A percentile compares a stretch with the other conserved stretches of the same genome.
Evolutionary conservation across 2,113 vertebrate genomes (phyloP).

Genomic region (Epinephelus lanceolatus): DNA sequence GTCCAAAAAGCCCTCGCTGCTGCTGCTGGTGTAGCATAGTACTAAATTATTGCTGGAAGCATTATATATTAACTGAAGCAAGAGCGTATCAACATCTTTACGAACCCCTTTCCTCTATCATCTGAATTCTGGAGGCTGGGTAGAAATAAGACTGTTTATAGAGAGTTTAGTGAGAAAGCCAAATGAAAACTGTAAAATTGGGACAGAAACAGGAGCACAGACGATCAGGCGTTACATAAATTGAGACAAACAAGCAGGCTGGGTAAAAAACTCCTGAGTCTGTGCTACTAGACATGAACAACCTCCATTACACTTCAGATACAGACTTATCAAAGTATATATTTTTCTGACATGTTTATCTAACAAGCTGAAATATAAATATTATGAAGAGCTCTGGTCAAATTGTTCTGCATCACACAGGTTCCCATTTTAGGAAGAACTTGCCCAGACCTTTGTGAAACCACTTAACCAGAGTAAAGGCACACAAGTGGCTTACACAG

Average conservation of each 20-base stretch:
- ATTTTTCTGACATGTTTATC: background rate
- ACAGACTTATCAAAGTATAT: background rate
- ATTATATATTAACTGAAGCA: background rate
- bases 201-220: background rate
- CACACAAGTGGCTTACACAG: constrained; percentile 6
- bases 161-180: background rate
- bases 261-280: background rate
- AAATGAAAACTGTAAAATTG: background rate
- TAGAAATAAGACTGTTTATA: background rate
- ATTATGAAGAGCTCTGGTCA: constrained; percentile 12
- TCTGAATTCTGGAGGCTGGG: background rate
- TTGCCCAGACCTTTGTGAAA: constrained; percentile 17
- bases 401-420: constrained; percentile 13
- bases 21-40: background rate
- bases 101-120: background rate
- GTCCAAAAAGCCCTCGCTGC: background rate
- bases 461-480: constrained; percentile 35
- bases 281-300: background rate
- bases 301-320: background rate
- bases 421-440: constrained; percentile 53
- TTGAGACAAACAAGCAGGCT: background rate
- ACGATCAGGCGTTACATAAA: background rate
- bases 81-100: background rate
- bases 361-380: constrained; percentile 50
- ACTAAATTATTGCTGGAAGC: background rate